A percentile compares a stretch with the other conserved stretches of the same genome.
Evolutionary conservation across 2,888 invertebrate species (phyloP).

Genomic region (Physocephala rufipes): DNA sequence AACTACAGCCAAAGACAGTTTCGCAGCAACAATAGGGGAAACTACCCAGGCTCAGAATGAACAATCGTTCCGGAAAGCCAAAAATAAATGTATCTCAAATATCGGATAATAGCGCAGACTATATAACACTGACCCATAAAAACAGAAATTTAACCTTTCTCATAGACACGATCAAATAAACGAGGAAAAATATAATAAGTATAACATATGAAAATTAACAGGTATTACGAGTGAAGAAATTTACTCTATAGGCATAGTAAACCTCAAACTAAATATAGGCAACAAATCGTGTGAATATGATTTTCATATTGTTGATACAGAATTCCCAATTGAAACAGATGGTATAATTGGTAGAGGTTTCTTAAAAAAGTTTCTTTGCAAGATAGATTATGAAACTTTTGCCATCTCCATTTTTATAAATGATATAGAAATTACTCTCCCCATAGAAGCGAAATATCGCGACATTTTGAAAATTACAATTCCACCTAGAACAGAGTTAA

Average conservation of each 20-base stretch:
- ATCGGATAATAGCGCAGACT: not conserved
- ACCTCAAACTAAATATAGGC: not conserved
- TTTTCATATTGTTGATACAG: not conserved
- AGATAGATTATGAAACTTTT: too few relatives aligned
- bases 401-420: too few relatives aligned
- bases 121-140: not conserved
- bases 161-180: slow-evolving; percentile 1
- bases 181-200: not conserved
- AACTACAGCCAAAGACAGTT: too few relatives aligned
- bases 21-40: too few relatives aligned
- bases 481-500: too few relatives aligned
- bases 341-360: not conserved
- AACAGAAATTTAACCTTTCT: not conserved
- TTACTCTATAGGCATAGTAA: not conserved
- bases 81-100: too few relatives aligned
- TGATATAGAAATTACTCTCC: too few relatives aligned
- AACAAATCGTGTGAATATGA: not conserved
- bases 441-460: too few relatives aligned
- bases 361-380: not conserved
- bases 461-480: too few relatives aligned
- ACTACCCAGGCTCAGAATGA: too few relatives aligned
- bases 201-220: not conserved
- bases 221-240: not conserved
- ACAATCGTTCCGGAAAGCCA: too few relatives aligned
- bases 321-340: not conserved